Base-by-base conservation (phyloP, 2,113 vertebrate species). In the Uria aalge region DNA sequence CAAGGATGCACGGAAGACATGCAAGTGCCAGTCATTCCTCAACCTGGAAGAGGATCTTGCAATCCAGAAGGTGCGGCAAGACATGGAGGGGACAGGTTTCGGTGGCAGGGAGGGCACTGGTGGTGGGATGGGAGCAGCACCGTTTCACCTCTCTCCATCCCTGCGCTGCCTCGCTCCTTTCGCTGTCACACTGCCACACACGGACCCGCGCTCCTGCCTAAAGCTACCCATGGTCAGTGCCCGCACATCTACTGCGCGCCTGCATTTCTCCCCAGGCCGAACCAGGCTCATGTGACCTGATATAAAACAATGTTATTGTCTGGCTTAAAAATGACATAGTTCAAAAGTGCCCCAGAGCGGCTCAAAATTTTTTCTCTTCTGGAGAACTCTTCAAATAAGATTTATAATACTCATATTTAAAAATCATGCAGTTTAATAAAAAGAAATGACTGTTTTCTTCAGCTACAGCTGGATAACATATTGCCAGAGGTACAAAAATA, bases 231-330 rank as follows among this genome's bases (percentile, higher is more conserved):
- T 36, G 90, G 86, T 48, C 56, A 55, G 73, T 0, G 16, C 69
- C 63, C 63, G 73, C 86, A 43, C 90, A 82, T 79, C 87, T 47
- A 13, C 84, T 32, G 52, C 73, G 64, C 0, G n/a, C 50, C 88
- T 72, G 34, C 15, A 8, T 53, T 75, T 87, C 86, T 96, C 64
- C 68, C 0, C 3, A 0, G 0, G 79, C 76, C 53, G 48, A 86
- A 56, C 56, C 1, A 5, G 34, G 53, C 75, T 88, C 91, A 87
- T 6, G 60, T 94, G 96, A 75, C 68, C 73, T 63, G 88, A 95
- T 96, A 91, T 26, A 94, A 96, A 95, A 91, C 83, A 60, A 30
- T 68, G 40, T 38, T 95, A 82, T 93, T 94, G 50, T 94, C 85
- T 94, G 34, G 67, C 67, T 94, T 87, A 68, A 93, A 94, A 94